These are phyloP conservation scores for Iphiclides podalirius DNA, from an alignment of 2,888 invertebrate species.

Conservation along the genomic window DNA sequence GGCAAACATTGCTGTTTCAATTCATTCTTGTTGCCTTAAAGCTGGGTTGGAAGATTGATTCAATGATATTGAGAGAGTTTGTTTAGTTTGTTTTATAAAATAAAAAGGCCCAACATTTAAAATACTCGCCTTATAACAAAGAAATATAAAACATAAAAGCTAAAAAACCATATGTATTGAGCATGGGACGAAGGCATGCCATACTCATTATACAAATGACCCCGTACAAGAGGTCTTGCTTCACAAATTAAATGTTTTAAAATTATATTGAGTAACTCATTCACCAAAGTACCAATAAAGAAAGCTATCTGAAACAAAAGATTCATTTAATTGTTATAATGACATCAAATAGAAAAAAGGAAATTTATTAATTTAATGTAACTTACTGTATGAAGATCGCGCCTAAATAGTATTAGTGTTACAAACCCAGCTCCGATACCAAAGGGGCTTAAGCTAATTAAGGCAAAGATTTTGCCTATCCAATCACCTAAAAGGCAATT, in stretches of 20 bases:
- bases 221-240: conserved; percentile 86
- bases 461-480: conserved; percentile 89
- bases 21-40: no score
- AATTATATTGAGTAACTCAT: conserved; percentile 88
- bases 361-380: conserved; percentile 15
- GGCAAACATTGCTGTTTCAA: no score
- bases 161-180: conserved; percentile 95
- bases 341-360: neutral
- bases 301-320: conserved; percentile 87
- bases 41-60: no score
- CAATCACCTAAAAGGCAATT: conserved; percentile 87
- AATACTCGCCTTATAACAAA: conserved; percentile 88
- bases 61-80: no score
- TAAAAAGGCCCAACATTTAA: no score
- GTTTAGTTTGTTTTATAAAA: no score
- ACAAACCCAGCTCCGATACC: conserved; percentile 90
- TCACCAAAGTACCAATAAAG: conserved; percentile 87
- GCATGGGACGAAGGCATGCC: conserved; percentile 96
- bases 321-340: neutral
- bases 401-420: conserved; percentile 90
- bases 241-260: conserved; percentile 91
- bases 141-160: conserved; percentile 90
- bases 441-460: conserved; percentile 90
- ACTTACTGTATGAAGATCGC: conserved; percentile 95
- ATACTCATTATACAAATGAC: conserved; percentile 86